These are phyloP conservation scores for Cynaeus angustus DNA, from an alignment of 2,888 invertebrate species.

Conservation along the genomic window DNA sequence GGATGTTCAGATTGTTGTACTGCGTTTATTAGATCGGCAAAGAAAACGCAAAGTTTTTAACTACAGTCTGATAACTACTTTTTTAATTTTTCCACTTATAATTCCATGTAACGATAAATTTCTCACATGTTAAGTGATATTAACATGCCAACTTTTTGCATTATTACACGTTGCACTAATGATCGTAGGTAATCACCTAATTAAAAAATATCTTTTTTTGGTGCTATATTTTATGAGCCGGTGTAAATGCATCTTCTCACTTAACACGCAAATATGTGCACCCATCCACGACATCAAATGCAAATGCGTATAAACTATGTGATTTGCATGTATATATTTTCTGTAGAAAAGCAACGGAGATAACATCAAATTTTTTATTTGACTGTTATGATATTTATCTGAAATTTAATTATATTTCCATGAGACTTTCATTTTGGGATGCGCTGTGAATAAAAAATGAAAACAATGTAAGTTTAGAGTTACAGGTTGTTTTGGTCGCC, in stretches of 20 bases:
- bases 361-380: slow-evolving; percentile 8
- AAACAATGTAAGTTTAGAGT: too few relatives aligned
- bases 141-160: slow-evolving; percentile 20
- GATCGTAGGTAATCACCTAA: background rate
- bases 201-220: slow-evolving; percentile 8
- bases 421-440: background rate
- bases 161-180: slow-evolving; percentile 8
- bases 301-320: slow-evolving; percentile 7
- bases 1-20: too few relatives aligned
- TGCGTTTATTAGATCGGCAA: too few relatives aligned
- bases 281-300: slow-evolving; percentile 14
- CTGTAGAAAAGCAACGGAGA: background rate
- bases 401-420: too few relatives aligned
- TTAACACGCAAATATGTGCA: slow-evolving; percentile 18
- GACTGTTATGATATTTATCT: too few relatives aligned
- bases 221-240: background rate
- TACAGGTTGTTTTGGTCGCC: background rate
- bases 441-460: too few relatives aligned
- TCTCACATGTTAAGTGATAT: too few relatives aligned
- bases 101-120: too few relatives aligned
- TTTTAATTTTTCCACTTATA: too few relatives aligned
- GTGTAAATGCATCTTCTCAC: slow-evolving; percentile 8
- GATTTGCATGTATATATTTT: slow-evolving; percentile 8
- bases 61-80: too few relatives aligned
- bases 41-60: too few relatives aligned